phyloP scores from a whole-genome alignment of 2,797 vertebrate species.

The Natrix natrix region DNA sequence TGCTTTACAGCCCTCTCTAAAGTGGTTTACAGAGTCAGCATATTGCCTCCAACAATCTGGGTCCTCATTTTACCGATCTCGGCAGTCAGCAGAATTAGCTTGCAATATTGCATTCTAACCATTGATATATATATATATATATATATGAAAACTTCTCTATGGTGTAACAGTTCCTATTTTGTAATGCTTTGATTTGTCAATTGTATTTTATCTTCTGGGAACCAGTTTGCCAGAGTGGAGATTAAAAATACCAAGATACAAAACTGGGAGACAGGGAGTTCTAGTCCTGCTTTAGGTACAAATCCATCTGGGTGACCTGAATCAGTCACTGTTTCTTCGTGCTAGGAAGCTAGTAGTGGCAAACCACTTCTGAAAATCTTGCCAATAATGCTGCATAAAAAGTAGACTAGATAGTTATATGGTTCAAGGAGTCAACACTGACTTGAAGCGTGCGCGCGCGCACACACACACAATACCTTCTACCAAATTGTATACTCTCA shows the following conservation, averaged over 20 bases:
- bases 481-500: background rate
- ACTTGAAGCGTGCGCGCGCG: background rate
- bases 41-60: background rate
- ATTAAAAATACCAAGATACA: background rate
- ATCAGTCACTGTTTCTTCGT: background rate
- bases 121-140: no score
- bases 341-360: background rate
- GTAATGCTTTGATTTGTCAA: background rate
- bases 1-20: no score
- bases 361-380: background rate
- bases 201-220: background rate
- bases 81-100: no score
- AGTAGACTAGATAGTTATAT: background rate
- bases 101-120: no score
- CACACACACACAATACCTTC: background rate
- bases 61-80: background rate
- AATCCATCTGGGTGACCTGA: background rate
- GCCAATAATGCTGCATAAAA: background rate
- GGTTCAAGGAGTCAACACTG: background rate
- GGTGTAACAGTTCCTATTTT: background rate
- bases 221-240: background rate
- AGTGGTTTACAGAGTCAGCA: background rate
- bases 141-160: background rate
- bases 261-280: background rate
- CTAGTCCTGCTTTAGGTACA: background rate